phyloP scores from a whole-genome alignment of 2,797 vertebrate species.

The Falco naumanni region DNA sequence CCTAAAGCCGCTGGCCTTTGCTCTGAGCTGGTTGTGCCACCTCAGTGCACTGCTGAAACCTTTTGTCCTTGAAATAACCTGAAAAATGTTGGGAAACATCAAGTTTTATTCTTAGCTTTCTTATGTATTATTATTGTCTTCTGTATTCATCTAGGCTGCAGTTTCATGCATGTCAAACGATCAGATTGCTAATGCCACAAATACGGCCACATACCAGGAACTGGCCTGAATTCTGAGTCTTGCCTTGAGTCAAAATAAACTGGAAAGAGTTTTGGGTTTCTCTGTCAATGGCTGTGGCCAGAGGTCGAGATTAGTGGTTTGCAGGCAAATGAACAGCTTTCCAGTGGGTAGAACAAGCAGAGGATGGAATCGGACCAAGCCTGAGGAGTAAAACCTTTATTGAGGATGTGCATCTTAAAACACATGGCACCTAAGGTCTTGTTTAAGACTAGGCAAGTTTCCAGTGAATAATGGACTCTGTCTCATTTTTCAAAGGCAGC shows the following conservation, averaged over 20 bases:
- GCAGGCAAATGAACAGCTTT: background rate
- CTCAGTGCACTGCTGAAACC: rapidly evolving
- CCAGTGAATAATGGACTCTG: background rate
- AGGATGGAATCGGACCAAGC: background rate
- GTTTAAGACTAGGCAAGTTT: background rate
- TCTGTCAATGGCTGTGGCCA: background rate
- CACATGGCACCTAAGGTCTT: background rate
- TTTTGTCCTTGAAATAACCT: background rate
- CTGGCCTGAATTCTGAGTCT: background rate
- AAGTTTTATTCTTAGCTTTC: background rate
- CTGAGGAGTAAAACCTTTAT: background rate
- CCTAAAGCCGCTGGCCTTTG: background rate
- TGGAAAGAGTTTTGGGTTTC: background rate
- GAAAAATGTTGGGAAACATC: background rate
- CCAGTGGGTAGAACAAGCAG: background rate
- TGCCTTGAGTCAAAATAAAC: background rate
- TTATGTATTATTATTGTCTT: background rate
- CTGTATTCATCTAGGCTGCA: background rate
- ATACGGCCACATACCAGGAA: background rate
- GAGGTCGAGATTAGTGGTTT: background rate
- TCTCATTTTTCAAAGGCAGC: background rate
- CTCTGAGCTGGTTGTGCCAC: background rate
- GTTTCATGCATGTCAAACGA: background rate
- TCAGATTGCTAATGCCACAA: no score
- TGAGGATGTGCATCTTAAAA: background rate